These are phyloP conservation scores for Crotalus adamanteus DNA, from an alignment of 2,797 vertebrate species.

Conservation along the genomic window DNA sequence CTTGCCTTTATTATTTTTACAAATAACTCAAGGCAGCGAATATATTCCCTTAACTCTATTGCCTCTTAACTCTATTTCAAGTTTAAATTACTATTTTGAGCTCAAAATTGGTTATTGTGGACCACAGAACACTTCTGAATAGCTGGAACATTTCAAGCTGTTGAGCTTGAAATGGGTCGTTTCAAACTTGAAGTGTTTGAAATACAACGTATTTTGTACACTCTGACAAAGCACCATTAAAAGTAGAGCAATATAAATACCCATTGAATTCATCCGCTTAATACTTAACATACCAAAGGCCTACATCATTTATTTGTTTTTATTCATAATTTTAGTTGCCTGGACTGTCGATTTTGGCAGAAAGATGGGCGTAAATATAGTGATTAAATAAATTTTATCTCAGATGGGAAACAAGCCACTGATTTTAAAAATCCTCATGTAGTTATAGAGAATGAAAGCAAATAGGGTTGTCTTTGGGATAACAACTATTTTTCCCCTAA, in stretches of 20 bases:
- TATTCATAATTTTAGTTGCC: not conserved
- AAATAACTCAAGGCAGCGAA: not conserved
- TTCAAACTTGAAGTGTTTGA: too few relatives aligned
- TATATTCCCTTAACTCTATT: not conserved
- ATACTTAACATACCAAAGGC: not conserved
- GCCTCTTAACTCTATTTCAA: not conserved
- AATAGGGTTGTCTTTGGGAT: not conserved
- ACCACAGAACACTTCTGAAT: not conserved
- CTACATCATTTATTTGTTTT: not conserved
- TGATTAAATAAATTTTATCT: not conserved
- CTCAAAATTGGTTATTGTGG: not conserved
- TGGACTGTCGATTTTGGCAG: not conserved
- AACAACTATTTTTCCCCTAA: not conserved
- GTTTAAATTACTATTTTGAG: not conserved
- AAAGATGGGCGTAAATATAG: not conserved
- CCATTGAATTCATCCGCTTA: too few relatives aligned
- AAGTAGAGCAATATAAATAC: too few relatives aligned
- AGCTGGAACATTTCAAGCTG: not conserved
- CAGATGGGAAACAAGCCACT: not conserved
- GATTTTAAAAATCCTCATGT: not conserved
- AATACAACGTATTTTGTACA: too few relatives aligned
- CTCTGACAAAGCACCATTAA: too few relatives aligned
- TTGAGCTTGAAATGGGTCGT: not conserved
- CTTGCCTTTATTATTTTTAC: not conserved
- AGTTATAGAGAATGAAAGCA: not conserved